Percentiles rank a stretch among this genome's conserved stretches.
These are phyloP conservation scores for Microtus pennsylvanicus DNA, from an alignment of 2,113 vertebrate species.

Conservation along the genomic window DNA sequence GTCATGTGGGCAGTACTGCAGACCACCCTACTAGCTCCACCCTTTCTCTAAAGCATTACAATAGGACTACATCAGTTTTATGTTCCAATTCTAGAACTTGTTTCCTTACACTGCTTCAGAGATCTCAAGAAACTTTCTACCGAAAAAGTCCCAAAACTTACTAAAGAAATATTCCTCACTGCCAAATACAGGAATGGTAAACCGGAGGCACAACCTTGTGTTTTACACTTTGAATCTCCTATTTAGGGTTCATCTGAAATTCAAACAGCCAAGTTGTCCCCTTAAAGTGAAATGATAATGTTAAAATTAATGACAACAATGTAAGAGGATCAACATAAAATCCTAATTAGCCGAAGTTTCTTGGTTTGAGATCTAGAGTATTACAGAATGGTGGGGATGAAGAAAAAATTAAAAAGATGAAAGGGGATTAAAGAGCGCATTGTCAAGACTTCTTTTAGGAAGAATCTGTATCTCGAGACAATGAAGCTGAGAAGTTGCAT, in stretches of 20 bases:
- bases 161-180: not conserved
- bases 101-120: not conserved
- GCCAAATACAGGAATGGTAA: not conserved
- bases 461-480: not conserved
- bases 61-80: not conserved
- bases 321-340: not conserved
- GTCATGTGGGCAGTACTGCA: not conserved
- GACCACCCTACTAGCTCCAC: not conserved
- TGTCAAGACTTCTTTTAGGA: no score
- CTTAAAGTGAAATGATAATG: not conserved
- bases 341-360: not conserved
- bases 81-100: not conserved
- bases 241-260: not conserved
- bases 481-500: not conserved
- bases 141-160: not conserved
- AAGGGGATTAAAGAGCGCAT: not conserved
- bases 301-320: not conserved
- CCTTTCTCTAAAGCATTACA: not conserved
- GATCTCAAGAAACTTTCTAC: not conserved
- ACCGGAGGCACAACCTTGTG: not conserved
- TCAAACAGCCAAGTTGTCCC: not conserved
- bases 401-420: not conserved
- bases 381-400: not conserved
- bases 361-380: no score
- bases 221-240: slow-evolving; percentile 9